A percentile compares a stretch with the other conserved stretches of the same genome.
These are phyloP conservation scores for Epinephelus moara DNA, from an alignment of 2,113 vertebrate species.

Conservation along the genomic window DNA sequence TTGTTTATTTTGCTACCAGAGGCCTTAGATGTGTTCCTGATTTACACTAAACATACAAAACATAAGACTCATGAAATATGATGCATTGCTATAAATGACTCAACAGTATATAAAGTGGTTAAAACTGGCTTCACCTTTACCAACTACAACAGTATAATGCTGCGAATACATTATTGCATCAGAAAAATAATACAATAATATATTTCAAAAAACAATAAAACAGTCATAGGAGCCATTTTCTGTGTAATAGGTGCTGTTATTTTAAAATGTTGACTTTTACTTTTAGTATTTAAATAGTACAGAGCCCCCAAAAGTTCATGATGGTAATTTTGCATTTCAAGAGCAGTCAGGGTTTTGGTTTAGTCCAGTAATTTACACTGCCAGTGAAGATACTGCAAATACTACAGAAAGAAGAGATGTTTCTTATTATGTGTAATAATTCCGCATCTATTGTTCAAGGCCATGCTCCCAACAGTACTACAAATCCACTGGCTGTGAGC, in stretches of 20 bases:
- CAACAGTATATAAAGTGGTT: not conserved
- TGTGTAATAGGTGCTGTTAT: not conserved
- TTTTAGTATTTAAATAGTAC: not conserved
- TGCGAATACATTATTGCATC: not conserved
- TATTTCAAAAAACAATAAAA: not conserved
- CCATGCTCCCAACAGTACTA: not conserved
- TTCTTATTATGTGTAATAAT: no score
- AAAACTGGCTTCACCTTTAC: not conserved
- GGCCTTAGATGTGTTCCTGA: not conserved
- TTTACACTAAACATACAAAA: not conserved
- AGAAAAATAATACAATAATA: not conserved
- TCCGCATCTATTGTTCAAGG: not conserved
- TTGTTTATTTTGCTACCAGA: not conserved
- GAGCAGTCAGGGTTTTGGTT: not conserved
- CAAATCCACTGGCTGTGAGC: conserved; percentile 3
- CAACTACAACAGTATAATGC: not conserved
- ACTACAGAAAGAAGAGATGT: no score
- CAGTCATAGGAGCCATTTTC: not conserved
- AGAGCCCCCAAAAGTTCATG: not conserved
- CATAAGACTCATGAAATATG: not conserved
- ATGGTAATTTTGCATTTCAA: not conserved
- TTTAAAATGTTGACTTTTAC: not conserved
- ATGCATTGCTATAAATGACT: not conserved
- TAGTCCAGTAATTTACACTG: not conserved
- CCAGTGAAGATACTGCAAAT: not conserved